Percentiles rank a stretch among this genome's conserved stretches.
Conservation (phyloP, 2,113 vertebrate genomes). For the Conger conger region DNA sequence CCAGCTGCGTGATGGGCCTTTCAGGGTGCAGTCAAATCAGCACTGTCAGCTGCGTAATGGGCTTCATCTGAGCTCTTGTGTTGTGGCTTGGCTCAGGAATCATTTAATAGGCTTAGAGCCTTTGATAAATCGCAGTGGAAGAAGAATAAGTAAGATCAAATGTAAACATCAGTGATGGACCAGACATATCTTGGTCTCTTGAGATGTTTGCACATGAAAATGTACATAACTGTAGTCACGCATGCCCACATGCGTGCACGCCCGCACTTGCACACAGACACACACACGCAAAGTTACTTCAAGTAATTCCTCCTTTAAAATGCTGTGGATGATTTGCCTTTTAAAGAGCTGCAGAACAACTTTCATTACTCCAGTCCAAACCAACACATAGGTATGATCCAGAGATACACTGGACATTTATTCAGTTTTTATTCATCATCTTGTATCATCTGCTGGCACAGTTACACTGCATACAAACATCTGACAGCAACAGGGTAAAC, state of each 20-base stretch:
- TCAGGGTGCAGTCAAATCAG: background rate
- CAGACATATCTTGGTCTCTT: background rate
- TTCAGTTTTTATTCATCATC: background rate
- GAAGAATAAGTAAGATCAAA: background rate
- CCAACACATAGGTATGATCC: background rate
- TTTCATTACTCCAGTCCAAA: background rate
- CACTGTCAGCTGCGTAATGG: background rate
- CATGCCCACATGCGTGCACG: background rate
- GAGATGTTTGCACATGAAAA: background rate
- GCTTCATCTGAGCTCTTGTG: background rate
- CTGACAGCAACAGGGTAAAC: background rate
- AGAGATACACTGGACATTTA: background rate
- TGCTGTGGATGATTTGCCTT: background rate
- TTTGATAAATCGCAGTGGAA: background rate
- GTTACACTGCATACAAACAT: background rate
- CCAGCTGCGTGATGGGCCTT: conserved; percentile 6
- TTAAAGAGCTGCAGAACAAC: background rate
- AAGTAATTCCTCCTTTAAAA: background rate
- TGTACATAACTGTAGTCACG: background rate
- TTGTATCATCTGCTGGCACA: background rate
- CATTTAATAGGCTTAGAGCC: background rate
- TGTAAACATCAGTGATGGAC: background rate
- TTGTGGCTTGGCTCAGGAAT: background rate
- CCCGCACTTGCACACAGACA: too few species aligned
- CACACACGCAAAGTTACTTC: background rate